Base-by-base conservation (phyloP, 2,888 invertebrate species). In the Ephialtes manifestator region DNA sequence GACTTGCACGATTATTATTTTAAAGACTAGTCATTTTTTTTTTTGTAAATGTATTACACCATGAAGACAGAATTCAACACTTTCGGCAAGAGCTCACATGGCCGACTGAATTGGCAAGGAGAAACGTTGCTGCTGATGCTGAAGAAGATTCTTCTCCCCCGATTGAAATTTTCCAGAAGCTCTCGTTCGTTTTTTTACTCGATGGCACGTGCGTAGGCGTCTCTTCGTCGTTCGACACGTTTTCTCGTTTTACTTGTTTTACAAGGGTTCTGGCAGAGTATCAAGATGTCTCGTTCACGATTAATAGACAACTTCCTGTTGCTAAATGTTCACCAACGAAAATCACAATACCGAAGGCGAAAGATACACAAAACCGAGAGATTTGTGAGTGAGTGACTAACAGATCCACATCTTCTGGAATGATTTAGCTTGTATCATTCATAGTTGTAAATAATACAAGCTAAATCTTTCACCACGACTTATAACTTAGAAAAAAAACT, bases 21-120 rank as follows among this genome's bases (percentile, higher is more conserved):
- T 1, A 35, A 63, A 39, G n/a, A 63, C 8, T 2, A 11, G 31
- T 4, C 3, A 63, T 2, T 39, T 35, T 60, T 76, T 63, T 48
- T 53, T 76, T 63, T 48, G 43, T 53, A 71, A 13, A 35, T 28
- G 20, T 68, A 15, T 20, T 43, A 3, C 15, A 28, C 58, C 43
- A 7, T 15, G 31, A 58, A 2, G 51, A 2, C 15, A 7, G 18
- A 43, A 46, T 18, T 28, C 13, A 48, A 60, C 35, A n/a, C 20
- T 63, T n/a, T n/a, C 60, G 63, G 31, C 60, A 31, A 35, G 65
- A 74, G 84, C 72, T 53, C 63, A 72, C 43, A 58, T 55, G 76
- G 28, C 68, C 68, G 71, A 35, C 70, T 82, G 76, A 39, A 46
- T 68, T 18, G 43, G 83, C 80, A 75, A 78, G 63, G 60, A 35